Conservation (phyloP, 2,797 vertebrate genomes). For the Leucoraja ocellata region DNA sequence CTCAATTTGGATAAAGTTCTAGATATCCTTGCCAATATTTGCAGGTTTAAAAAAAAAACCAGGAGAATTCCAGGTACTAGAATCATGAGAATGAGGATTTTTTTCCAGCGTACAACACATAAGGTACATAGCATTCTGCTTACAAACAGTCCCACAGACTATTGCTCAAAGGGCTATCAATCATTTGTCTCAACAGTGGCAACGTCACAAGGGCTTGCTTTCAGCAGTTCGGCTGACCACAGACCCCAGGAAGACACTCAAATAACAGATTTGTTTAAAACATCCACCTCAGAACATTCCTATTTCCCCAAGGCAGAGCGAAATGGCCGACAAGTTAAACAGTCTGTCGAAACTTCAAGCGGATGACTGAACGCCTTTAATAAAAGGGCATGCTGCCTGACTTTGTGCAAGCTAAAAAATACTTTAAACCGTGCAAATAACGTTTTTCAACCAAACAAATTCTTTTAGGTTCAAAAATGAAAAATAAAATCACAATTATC, state of each 20-base stretch:
- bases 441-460: background rate
- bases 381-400: background rate
- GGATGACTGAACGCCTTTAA: background rate
- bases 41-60: background rate
- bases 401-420: background rate
- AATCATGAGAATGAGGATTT: background rate
- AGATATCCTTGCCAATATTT: background rate
- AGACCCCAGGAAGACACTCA: slow-evolving; percentile 12
- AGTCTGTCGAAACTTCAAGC: background rate
- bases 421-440: background rate
- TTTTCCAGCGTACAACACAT: background rate
- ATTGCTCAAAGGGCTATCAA: background rate
- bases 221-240: slow-evolving; percentile 2
- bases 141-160: background rate
- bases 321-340: slow-evolving; percentile 7
- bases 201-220: slow-evolving; percentile 33
- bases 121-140: background rate
- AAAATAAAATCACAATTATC: too few species aligned
- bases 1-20: background rate
- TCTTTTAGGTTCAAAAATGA: background rate
- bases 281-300: background rate
- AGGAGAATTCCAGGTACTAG: background rate
- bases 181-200: background rate
- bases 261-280: slow-evolving; percentile 11
- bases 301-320: background rate